A percentile compares a stretch with the other conserved stretches of the same genome.
Conservation (phyloP, 2,113 vertebrate species). For the Ceuthmochares aereus region DNA sequence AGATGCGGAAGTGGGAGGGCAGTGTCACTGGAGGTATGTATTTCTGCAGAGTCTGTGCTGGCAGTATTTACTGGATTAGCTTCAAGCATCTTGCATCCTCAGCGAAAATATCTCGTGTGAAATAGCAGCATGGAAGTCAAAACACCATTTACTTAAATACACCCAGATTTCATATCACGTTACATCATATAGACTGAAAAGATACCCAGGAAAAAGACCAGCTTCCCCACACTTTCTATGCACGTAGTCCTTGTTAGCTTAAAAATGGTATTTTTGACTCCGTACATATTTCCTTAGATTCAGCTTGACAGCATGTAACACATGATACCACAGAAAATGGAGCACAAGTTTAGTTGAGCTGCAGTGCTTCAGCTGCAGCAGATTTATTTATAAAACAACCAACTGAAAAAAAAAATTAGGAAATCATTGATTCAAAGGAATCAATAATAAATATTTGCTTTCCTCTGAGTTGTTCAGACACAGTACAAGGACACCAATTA, state of each 20-base stretch:
- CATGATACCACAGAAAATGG: not conserved
- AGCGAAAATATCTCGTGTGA: not conserved
- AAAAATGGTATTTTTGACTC: not conserved
- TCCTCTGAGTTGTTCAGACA: conserved; percentile 71
- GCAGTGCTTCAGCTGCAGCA: conserved; percentile 35
- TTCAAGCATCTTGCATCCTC: not conserved
- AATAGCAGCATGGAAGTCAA: not conserved
- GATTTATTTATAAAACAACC: conserved; percentile 74
- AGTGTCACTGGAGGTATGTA: fast-evolving
- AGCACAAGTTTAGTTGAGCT: conserved; percentile 9
- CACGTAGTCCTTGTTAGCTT: not conserved
- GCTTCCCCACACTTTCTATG: not conserved
- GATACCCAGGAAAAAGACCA: not conserved
- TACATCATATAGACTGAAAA: not conserved
- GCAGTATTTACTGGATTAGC: not conserved
- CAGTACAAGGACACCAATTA: conserved; percentile 55
- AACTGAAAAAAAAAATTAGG: conserved; percentile 21
- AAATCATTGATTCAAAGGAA: conserved; percentile 73
- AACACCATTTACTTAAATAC: not conserved
- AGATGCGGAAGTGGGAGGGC: not conserved
- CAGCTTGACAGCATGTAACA: not conserved
- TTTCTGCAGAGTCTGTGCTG: not conserved
- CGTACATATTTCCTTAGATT: not conserved
- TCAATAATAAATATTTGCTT: conserved; percentile 76
- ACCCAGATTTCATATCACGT: not conserved